A percentile compares a stretch with the other conserved stretches of the same genome.
phyloP scores from a whole-genome alignment of 1,140 invertebrate species.

The Drosophila quadrilineata region DNA sequence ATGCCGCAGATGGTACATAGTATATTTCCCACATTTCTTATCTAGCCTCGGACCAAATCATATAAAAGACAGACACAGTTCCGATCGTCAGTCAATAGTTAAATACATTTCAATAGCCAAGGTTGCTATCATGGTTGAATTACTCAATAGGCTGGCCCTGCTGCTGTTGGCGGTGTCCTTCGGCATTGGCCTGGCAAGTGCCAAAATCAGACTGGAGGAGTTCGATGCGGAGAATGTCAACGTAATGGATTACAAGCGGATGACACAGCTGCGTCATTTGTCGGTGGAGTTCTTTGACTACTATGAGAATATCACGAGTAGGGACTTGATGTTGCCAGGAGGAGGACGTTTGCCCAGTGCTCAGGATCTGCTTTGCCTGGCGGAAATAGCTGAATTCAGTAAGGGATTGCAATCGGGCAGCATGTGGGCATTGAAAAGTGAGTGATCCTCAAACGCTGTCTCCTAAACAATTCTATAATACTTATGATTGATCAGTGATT shows the following conservation, averaged over 20 bases:
- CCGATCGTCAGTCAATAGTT: too few species aligned
- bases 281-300: slow-evolving; percentile 30
- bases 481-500: slow-evolving; percentile 35
- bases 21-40: too few species aligned
- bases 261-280: slow-evolving; percentile 36
- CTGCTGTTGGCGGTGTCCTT: neutral
- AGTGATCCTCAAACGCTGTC: slow-evolving; percentile 1
- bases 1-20: too few species aligned
- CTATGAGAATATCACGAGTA: slow-evolving; percentile 20
- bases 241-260: slow-evolving; percentile 2
- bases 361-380: slow-evolving; percentile 33
- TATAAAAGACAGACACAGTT: too few species aligned
- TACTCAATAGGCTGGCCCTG: too few species aligned
- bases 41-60: too few species aligned
- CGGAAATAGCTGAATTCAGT: slow-evolving; percentile 28
- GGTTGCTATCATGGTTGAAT: neutral
- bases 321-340: neutral
- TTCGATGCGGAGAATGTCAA: neutral
- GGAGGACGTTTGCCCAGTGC: neutral
- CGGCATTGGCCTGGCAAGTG: neutral
- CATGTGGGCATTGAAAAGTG: slow-evolving; percentile 44
- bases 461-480: neutral
- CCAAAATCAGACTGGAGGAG: neutral
- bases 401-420: slow-evolving; percentile 5
- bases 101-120: too few species aligned